A percentile compares a stretch with the other conserved stretches of the same genome.
Conservation (phyloP, 2,797 vertebrate genomes). For the Sebastes baramenuke region DNA sequence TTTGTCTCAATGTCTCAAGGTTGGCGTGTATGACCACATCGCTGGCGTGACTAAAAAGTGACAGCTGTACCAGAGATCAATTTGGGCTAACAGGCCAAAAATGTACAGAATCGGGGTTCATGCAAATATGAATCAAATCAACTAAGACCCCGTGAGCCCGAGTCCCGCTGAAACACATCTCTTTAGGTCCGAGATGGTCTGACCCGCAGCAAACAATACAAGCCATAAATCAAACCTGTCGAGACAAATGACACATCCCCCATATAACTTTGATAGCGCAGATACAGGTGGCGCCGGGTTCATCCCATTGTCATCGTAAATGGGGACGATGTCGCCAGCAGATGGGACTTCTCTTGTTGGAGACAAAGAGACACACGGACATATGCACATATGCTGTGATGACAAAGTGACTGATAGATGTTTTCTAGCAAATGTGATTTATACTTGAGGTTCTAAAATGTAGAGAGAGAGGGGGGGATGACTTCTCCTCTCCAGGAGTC, state of each 20-base stretch:
- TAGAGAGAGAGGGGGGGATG: background rate
- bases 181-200: constrained; percentile 5
- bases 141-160: constrained; percentile 6
- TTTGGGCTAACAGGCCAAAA: constrained; percentile 5
- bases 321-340: constrained; percentile 35
- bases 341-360: constrained; percentile 50
- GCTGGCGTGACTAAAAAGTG: background rate
- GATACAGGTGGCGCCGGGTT: constrained; percentile 62
- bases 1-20: too few species aligned
- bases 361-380: constrained; percentile 30
- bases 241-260: constrained; percentile 41
- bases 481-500: constrained; percentile 2
- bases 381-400: background rate
- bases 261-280: constrained; percentile 42
- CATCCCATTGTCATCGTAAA: constrained; percentile 57
- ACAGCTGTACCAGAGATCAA: constrained; percentile 3
- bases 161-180: constrained; percentile 17
- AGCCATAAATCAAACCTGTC: constrained; percentile 61
- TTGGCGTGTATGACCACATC: too few species aligned
- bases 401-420: constrained; percentile 4
- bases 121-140: constrained; percentile 41
- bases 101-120: constrained; percentile 24
- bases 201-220: constrained; percentile 48
- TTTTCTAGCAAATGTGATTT: constrained; percentile 13
- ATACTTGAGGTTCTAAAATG: constrained; percentile 5